Conservation (phyloP, 2,797 vertebrate genomes). For the Luscinia megarhynchos region DNA sequence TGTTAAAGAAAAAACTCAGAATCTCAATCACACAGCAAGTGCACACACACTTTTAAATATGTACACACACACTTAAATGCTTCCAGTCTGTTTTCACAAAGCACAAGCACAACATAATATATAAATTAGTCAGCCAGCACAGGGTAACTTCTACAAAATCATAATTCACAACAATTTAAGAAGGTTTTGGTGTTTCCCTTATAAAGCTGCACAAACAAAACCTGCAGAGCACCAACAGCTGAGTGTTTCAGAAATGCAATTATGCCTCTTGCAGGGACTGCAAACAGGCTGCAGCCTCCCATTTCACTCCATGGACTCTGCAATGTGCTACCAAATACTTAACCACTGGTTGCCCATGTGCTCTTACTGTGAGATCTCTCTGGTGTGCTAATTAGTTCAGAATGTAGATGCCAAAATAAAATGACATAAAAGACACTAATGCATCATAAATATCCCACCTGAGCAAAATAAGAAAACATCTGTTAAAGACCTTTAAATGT, state of each 20-base stretch:
- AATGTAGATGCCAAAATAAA: conserved; percentile 32
- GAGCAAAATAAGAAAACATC: conserved; percentile 42
- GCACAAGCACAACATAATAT: background rate
- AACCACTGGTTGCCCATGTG: conserved; percentile 46
- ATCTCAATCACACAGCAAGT: background rate
- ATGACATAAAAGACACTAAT: conserved; percentile 30
- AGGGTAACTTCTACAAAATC: conserved; percentile 41
- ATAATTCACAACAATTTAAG: conserved; percentile 40
- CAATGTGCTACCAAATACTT: conserved; percentile 23
- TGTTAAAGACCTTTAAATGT: background rate
- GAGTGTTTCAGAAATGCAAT: conserved; percentile 65
- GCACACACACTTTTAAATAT: background rate
- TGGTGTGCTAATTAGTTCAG: conserved; percentile 45
- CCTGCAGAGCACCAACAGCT: conserved; percentile 46
- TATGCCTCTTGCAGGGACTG: conserved; percentile 64
- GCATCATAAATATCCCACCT: conserved; percentile 23
- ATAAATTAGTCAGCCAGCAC: background rate
- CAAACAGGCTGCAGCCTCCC: conserved; percentile 30
- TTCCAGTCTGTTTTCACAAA: background rate
- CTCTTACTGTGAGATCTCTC: background rate
- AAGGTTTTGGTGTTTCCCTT: conserved; percentile 52
- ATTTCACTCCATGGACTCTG: conserved; percentile 13
- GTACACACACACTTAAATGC: background rate
- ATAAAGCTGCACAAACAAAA: conserved; percentile 46
- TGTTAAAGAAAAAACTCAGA: background rate